Conservation (phyloP, 1,140 invertebrate species). For the Samia ricini region DNA sequence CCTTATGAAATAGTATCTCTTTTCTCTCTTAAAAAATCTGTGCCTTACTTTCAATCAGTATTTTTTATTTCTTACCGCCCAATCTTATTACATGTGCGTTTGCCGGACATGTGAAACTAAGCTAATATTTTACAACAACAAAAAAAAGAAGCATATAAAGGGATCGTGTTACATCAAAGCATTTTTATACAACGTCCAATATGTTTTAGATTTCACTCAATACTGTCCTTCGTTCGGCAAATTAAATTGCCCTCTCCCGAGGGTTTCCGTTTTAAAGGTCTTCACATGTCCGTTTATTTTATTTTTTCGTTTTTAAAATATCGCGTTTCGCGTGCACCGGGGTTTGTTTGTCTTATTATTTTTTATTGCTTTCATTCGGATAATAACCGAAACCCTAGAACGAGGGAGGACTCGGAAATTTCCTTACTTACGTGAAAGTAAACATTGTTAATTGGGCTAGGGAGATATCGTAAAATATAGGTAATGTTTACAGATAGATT, state of each 20-base stretch:
- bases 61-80: neutral
- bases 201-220: neutral
- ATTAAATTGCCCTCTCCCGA: neutral
- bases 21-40: too few relatives aligned
- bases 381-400: neutral
- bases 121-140: neutral
- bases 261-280: neutral
- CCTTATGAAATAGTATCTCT: too few relatives aligned
- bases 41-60: neutral
- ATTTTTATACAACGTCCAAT: neutral
- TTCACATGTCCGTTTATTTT: neutral
- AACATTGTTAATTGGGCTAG: neutral
- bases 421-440: neutral
- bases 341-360: neutral
- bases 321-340: neutral
- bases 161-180: constrained; percentile 1
- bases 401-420: neutral
- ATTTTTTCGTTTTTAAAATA: neutral
- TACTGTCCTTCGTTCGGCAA: neutral
- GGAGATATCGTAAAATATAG: neutral
- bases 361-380: neutral
- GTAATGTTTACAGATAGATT: too few relatives aligned
- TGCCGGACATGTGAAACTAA: neutral
- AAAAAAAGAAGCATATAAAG: neutral
- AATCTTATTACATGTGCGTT: neutral